Evolutionary conservation across 2,113 vertebrate genomes (phyloP).

Genomic region (Aldabrachelys gigantea): DNA sequence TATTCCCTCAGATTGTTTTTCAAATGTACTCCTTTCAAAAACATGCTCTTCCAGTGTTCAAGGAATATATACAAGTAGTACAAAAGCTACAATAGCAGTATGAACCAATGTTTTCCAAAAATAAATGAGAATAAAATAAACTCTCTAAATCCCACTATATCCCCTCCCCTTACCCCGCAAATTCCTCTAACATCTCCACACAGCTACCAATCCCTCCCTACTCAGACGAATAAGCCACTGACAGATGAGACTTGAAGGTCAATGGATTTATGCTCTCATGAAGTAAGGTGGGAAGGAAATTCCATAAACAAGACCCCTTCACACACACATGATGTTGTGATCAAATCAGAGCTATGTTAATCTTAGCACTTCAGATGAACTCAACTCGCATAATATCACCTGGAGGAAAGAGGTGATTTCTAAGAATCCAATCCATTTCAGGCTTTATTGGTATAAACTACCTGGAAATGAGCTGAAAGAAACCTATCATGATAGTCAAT

Average conservation of each 20-base stretch:
- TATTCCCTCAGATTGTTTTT: accelerated
- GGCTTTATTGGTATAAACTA: not conserved
- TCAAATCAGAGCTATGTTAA: not conserved
- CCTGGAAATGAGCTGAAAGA: not conserved
- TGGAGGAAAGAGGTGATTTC: not conserved
- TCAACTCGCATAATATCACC: not conserved
- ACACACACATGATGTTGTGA: too few species aligned
- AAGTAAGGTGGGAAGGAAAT: not conserved
- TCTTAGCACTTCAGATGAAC: not conserved
- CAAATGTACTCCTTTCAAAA: not conserved
- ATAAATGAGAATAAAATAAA: not conserved
- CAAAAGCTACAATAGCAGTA: not conserved
- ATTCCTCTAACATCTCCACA: not conserved
- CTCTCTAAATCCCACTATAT: not conserved
- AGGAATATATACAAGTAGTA: not conserved
- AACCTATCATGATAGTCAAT: not conserved
- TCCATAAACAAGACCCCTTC: not conserved
- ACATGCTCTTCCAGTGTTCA: accelerated
- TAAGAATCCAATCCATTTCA: not conserved
- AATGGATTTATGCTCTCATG: not conserved
- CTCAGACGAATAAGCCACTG: not conserved
- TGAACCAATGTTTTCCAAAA: not conserved
- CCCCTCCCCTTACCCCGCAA: not conserved
- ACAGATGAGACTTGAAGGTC: not conserved
- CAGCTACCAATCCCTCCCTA: not conserved